Evolutionary conservation across 2,113 vertebrate genomes (phyloP).

Genomic region (Columba livia): DNA sequence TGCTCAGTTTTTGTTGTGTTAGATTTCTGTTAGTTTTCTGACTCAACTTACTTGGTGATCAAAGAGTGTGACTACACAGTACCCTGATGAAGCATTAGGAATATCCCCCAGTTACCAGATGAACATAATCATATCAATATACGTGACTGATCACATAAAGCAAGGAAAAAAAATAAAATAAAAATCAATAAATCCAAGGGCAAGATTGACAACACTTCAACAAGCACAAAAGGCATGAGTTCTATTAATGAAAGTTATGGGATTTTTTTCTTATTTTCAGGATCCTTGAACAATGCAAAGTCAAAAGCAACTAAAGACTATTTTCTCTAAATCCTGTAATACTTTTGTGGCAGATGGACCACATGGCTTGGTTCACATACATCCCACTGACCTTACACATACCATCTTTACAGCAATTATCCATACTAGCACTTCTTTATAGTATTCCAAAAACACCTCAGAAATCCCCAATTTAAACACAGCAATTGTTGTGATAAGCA

Average conservation of each 20-base stretch:
- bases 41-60: neutral
- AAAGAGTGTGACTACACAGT: neutral
- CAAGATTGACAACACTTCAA: neutral
- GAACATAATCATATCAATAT: neutral
- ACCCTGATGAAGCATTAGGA: neutral
- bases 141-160: neutral
- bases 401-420: neutral
- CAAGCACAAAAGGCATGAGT: neutral
- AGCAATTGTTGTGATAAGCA: fast-evolving
- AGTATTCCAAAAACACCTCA: neutral
- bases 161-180: neutral
- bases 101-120: neutral
- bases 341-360: neutral
- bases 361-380: neutral
- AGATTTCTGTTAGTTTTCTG: neutral
- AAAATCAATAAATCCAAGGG: neutral
- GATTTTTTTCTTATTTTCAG: neutral
- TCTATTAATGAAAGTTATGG: neutral
- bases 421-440: neutral
- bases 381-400: neutral
- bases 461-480: neutral
- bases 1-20: neutral
- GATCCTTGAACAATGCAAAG: neutral
- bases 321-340: neutral
- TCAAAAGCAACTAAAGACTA: neutral